Percentiles rank a stretch among this genome's conserved stretches.
Conservation (phyloP, 2,113 vertebrate species). For the Himantopus leucocephalus region DNA sequence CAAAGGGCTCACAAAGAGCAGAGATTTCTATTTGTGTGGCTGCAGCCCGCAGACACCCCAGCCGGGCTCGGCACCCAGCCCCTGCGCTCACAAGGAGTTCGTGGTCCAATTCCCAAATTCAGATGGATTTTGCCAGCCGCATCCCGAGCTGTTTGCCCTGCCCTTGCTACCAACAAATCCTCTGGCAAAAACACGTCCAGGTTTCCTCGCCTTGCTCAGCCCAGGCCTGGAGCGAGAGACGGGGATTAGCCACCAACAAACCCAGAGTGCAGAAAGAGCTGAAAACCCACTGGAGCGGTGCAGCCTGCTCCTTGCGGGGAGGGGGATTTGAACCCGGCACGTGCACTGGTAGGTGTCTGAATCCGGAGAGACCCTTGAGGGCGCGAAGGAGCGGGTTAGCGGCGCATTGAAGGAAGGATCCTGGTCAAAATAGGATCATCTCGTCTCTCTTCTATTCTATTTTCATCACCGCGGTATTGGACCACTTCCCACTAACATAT, state of each 20-base stretch:
- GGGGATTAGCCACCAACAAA: not conserved
- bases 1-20: not conserved
- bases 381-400: not conserved
- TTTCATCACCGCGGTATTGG: not conserved
- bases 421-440: not conserved
- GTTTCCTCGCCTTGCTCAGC: not conserved
- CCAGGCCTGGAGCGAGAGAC: not conserved
- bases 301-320: not conserved
- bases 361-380: not conserved
- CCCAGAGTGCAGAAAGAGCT: not conserved
- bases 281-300: not conserved
- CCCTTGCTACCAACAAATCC: not conserved
- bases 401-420: not conserved
- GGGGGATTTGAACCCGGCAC: not conserved
- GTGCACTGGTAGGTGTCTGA: rapidly evolving
- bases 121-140: not conserved
- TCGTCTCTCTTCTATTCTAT: not conserved
- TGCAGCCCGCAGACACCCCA: not conserved
- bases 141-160: not conserved
- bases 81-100: rapidly evolving
- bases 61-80: not conserved
- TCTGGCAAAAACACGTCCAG: not conserved
- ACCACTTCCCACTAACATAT: not conserved
- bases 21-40: not conserved
- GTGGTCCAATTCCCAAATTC: not conserved